A percentile compares a stretch with the other conserved stretches of the same genome.
These are phyloP conservation scores for Siniperca scherzeri DNA, from an alignment of 2,797 vertebrate genomes.

Conservation along the genomic window DNA sequence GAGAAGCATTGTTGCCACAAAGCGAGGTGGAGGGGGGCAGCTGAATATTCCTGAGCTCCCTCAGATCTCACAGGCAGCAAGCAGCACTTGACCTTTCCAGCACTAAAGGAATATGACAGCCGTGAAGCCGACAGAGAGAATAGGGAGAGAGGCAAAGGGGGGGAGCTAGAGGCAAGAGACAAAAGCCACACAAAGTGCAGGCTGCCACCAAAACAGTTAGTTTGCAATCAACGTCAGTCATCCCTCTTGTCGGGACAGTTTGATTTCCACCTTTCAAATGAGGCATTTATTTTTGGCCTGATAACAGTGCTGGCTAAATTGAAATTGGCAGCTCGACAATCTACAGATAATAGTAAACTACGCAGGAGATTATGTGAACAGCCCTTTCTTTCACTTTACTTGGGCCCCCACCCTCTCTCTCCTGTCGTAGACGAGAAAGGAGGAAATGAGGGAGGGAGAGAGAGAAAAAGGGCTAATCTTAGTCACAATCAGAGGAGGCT, in stretches of 20 bases:
- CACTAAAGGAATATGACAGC: conserved; percentile 90
- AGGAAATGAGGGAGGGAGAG: conserved; percentile 77
- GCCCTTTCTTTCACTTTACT: conserved; percentile 78
- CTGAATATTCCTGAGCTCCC: conserved; percentile 76
- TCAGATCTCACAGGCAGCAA: conserved; percentile 87
- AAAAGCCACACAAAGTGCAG: conserved; percentile 89
- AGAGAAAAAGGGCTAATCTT: conserved; percentile 83
- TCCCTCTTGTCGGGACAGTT: conserved; percentile 87
- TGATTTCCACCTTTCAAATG: conserved; percentile 92
- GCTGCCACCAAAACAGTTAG: conserved; percentile 88
- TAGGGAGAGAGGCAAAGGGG: conserved; percentile 58
- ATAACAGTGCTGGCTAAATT: conserved; percentile 88
- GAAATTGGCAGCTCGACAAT: conserved; percentile 88
- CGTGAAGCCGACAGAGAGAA: conserved; percentile 83
- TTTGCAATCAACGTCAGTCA: conserved; percentile 91
- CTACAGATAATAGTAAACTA: conserved; percentile 85
- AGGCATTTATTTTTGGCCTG: conserved; percentile 87
- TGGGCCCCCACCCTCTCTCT: conserved; percentile 67
- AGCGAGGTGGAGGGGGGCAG: conserved; percentile 62
- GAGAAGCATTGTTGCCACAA: conserved; percentile 74
- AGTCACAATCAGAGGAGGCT: conserved; percentile 86
- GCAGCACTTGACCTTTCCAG: conserved; percentile 88
- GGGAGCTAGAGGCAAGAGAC: conserved; percentile 77
- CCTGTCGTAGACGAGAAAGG: conserved; percentile 79
- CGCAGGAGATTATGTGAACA: conserved; percentile 86